Base-by-base conservation (phyloP, 2,113 vertebrate species). In the Syngnathus typhle region DNA sequence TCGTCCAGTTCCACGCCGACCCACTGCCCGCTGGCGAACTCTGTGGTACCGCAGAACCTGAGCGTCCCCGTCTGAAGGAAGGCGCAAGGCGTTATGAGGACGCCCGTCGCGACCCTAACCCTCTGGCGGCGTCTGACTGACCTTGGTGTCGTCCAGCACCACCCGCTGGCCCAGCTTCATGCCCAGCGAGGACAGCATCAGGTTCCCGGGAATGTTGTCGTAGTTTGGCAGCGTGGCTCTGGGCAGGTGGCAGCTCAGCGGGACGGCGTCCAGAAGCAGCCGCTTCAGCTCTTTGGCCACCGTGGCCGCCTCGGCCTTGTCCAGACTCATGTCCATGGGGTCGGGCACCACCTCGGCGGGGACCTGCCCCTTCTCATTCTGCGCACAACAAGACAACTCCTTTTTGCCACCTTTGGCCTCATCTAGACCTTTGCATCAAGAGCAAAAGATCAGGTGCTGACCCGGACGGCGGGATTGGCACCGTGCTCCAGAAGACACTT, bases 1-100 rank as follows among this genome's bases (percentile, higher is more conserved):
- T 95, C 93, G 1, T 96, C 94, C 49, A 97, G 92, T 87, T 97
- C 94, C 83, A 97, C 92, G 1, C 95, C 95, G 0, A 95, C 93
- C 95, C 95, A 97, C 90, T 96, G 94, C 16, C 94, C 95, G 1
- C 94, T 96, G 78, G 95, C 94, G 5, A 97, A 96, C 87, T 95
- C 94, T 0, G 95, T 97, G 1, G 95, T 94, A 13, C 95, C 94
- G 4, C 94, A 95, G 69, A 96, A 97, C 63, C 95, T 90, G 70
- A 96, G 87, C 0, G 94, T 95, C 23, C 94, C 95, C 0, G 79
- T 83, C 95, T 96, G 82, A 10, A 52, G n/a, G n/a, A n/a, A n/a
- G 47, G 8, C n/a, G 1, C 15, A 47, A 47, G 3, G 15, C 1
- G 44, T 16, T 16, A 32, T 1, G 1, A 47, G 44, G 44, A 6